Evolutionary conservation across 2,113 vertebrate genomes (phyloP).

Genomic region (Sisor rabdophorus): DNA sequence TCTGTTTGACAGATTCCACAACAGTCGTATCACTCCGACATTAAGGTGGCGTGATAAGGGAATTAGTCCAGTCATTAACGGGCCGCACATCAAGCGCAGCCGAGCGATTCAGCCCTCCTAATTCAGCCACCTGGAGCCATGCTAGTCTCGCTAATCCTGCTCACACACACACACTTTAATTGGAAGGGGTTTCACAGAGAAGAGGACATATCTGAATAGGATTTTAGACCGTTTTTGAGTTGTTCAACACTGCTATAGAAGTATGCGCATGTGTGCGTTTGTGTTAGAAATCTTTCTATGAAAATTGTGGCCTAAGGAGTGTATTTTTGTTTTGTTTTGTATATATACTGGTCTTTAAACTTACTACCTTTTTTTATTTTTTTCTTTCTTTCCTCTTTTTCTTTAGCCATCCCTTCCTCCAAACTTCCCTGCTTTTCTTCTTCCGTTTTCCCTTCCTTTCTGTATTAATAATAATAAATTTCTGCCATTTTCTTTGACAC

Average conservation of each 20-base stretch:
- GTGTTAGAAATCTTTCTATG: background rate
- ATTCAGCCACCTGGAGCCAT: conserved; percentile 70
- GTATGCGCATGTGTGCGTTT: conserved; percentile 38
- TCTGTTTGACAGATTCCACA: conserved; percentile 69
- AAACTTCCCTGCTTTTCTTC: too few species aligned
- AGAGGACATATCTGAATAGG: conserved; percentile 72
- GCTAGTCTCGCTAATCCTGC: conserved; percentile 72
- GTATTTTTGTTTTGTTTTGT: too few species aligned
- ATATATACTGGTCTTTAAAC: too few species aligned
- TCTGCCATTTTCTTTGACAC: background rate
- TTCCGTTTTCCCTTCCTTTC: too few species aligned
- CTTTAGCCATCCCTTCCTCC: too few species aligned
- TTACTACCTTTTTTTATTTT: too few species aligned
- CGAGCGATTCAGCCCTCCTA: conserved; percentile 68
- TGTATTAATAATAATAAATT: background rate
- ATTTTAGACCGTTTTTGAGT: conserved; percentile 67
- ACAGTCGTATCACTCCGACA: conserved; percentile 74
- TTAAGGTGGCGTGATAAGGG: conserved; percentile 73
- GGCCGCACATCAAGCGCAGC: conserved; percentile 72
- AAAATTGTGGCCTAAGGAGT: too few species aligned
- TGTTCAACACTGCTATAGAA: conserved; percentile 63
- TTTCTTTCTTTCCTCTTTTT: too few species aligned
- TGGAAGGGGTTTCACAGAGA: conserved; percentile 69
- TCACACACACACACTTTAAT: conserved; percentile 75
- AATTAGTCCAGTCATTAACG: conserved; percentile 75